Evolutionary conservation across 2,797 vertebrate genomes (phyloP).

Genomic region (Hydrophis major): DNA sequence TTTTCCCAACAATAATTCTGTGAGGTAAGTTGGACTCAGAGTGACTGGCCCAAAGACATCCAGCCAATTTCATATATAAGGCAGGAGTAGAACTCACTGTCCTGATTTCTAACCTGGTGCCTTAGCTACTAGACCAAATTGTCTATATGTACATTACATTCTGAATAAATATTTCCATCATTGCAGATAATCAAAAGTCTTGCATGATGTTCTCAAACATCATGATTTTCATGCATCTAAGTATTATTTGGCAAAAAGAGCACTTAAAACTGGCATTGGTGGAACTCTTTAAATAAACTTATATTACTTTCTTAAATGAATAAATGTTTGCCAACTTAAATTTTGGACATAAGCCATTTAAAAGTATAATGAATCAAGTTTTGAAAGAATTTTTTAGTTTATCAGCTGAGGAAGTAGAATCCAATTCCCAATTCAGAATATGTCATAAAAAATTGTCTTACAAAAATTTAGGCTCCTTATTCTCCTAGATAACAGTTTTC

Average conservation of each 20-base stretch:
- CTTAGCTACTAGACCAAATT: background rate
- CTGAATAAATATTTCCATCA: background rate
- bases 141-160: background rate
- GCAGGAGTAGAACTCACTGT: background rate
- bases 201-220: constrained; percentile 18
- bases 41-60: background rate
- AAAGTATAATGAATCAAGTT: background rate
- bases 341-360: background rate
- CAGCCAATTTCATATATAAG: background rate
- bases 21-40: background rate
- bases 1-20: background rate
- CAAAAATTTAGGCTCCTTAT: background rate
- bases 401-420: background rate
- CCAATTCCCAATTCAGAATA: background rate
- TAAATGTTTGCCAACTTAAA: constrained; percentile 1
- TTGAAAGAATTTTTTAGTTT: background rate
- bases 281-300: constrained; percentile 2
- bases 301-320: background rate
- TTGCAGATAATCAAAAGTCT: constrained; percentile 16
- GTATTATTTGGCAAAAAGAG: background rate
- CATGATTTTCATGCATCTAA: constrained; percentile 30
- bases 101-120: background rate
- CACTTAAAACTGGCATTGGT: background rate
- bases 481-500: background rate
- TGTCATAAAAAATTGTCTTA: background rate